phyloP scores from a whole-genome alignment of 92 coral and sea anemone species.

The Umimayanthus kanabou region DNA sequence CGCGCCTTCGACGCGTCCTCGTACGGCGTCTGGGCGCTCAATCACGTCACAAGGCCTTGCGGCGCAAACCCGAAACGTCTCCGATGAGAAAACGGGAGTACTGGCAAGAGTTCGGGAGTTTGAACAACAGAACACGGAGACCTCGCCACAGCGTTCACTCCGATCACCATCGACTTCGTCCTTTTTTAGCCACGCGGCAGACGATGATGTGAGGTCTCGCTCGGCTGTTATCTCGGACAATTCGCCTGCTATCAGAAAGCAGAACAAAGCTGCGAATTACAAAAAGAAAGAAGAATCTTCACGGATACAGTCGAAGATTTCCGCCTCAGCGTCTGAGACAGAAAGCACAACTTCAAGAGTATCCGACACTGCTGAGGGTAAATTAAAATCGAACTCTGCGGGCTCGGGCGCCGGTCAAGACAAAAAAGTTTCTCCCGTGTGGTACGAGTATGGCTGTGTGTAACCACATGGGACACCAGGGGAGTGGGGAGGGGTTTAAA shows the following conservation, averaged over 20 bases:
- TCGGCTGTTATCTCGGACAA: slow-evolving; percentile 3
- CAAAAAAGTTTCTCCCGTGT: slow-evolving; percentile 66
- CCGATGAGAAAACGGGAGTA: slow-evolving; percentile 30
- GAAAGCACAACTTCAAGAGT: slow-evolving; percentile 7
- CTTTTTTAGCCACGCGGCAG: background rate
- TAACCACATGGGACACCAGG: slow-evolving; percentile 1
- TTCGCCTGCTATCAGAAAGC: slow-evolving; percentile 26
- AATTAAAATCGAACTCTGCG: slow-evolving; percentile 5
- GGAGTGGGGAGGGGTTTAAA: background rate
- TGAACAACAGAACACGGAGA: slow-evolving; percentile 27
- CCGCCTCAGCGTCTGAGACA: slow-evolving; percentile 3
- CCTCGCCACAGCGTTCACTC: background rate
- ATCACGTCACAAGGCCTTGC: slow-evolving; percentile 37
- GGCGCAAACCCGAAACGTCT: slow-evolving; percentile 36
- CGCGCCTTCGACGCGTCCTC: slow-evolving; percentile 13
- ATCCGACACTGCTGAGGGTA: slow-evolving; percentile 4
- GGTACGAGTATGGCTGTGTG: slow-evolving; percentile 91
- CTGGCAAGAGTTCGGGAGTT: slow-evolving; percentile 38
- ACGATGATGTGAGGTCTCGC: background rate
- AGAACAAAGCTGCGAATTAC: background rate
- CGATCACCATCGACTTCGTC: slow-evolving; percentile 39
- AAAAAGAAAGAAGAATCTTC: slow-evolving; percentile 26
- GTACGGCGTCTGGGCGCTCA: slow-evolving; percentile 35
- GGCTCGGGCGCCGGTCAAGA: slow-evolving; percentile 35
- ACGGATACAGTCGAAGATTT: background rate